phyloP scores from a whole-genome alignment of 1,140 invertebrate species.

The Tenebrio molitor region DNA sequence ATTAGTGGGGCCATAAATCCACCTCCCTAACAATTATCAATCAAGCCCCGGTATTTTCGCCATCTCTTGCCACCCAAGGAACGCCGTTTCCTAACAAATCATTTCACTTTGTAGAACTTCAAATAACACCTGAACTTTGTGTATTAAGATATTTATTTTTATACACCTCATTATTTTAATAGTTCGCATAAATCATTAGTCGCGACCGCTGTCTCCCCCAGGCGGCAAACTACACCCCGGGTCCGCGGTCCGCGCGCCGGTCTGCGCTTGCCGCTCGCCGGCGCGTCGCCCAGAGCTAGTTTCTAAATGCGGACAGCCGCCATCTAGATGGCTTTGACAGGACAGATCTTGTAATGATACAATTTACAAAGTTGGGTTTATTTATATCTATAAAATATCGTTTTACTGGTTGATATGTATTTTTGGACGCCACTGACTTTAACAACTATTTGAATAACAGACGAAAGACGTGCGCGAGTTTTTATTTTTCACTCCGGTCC shows the following conservation, averaged over 20 bases:
- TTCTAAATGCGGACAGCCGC: slow-evolving; percentile 22
- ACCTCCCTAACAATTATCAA: too few species aligned
- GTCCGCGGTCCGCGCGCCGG: background rate
- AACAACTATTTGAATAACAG: slow-evolving; percentile 54
- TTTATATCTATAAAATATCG: slow-evolving; percentile 59
- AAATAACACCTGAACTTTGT: slow-evolving; percentile 47
- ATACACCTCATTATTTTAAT: slow-evolving; percentile 51
- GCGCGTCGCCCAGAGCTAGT: background rate
- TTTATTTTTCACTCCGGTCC: slow-evolving; percentile 15
- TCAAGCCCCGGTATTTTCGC: background rate
- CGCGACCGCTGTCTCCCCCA: background rate
- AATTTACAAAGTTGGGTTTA: slow-evolving; percentile 55
- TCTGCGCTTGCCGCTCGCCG: background rate
- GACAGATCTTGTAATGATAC: slow-evolving; percentile 58
- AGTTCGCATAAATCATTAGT: slow-evolving; percentile 48
- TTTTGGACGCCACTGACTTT: slow-evolving; percentile 54
- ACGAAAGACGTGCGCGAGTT: slow-evolving; percentile 47
- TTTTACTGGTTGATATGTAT: slow-evolving; percentile 54
- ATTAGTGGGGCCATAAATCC: too few species aligned
- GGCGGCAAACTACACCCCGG: background rate
- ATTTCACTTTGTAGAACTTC: slow-evolving; percentile 42
- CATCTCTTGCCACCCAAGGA: background rate
- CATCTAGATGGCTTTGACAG: slow-evolving; percentile 55
- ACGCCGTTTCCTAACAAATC: slow-evolving; percentile 26
- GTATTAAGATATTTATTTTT: slow-evolving; percentile 49